These are phyloP conservation scores for Dermolepida albohirtum DNA, from an alignment of 2,888 invertebrate genomes.

Conservation along the genomic window DNA sequence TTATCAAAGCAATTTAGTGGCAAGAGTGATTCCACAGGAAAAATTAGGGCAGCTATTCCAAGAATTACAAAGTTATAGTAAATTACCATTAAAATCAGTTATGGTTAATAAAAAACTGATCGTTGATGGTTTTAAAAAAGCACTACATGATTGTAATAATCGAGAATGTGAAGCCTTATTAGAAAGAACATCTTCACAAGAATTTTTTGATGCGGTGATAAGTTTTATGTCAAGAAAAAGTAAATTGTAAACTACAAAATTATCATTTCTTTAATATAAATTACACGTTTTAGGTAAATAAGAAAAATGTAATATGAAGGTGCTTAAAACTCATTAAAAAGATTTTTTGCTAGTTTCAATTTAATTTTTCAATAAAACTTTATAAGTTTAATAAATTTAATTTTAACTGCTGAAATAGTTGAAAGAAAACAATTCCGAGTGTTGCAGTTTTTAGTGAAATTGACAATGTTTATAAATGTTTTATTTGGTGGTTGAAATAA, in stretches of 20 bases:
- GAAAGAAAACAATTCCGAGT: no score
- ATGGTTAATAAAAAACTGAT: conserved; percentile 78
- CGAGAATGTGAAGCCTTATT: conserved; percentile 76
- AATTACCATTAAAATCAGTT: conserved; percentile 72
- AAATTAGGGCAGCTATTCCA: conserved; percentile 68
- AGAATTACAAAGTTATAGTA: conserved; percentile 70
- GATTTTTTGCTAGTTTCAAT: background rate
- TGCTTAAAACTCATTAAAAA: background rate
- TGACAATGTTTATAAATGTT: no score
- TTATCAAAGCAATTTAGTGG: conserved; percentile 79
- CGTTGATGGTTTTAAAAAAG: conserved; percentile 70
- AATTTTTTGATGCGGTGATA: conserved; percentile 73
- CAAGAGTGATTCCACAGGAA: conserved; percentile 78
- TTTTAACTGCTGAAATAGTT: no score
- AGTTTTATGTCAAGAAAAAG: conserved; percentile 64
- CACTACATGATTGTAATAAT: conserved; percentile 75
- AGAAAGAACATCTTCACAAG: conserved; percentile 74
- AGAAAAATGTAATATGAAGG: background rate
- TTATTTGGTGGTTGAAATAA: no score
- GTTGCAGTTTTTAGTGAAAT: no score
- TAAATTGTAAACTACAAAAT: conserved; percentile 55
- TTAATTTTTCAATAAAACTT: background rate
- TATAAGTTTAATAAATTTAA: no score
- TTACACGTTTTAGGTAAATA: no score
- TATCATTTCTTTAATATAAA: no score